These are phyloP conservation scores for Solenodon paradoxus DNA, from an alignment of 2,113 vertebrate species.

Conservation along the genomic window DNA sequence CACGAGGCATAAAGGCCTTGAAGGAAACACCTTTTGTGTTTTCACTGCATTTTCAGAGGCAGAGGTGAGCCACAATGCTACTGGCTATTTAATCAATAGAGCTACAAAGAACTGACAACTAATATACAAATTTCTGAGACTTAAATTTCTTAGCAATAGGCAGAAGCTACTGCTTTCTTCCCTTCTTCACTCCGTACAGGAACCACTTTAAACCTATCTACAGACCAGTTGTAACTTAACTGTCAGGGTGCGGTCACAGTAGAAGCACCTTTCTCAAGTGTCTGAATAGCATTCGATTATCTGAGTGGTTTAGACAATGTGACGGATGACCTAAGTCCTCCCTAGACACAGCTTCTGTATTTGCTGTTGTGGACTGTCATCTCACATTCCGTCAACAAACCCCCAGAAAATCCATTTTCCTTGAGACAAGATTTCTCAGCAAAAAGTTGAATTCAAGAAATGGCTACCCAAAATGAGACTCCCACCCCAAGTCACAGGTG, in stretches of 20 bases:
- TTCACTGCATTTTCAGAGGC: not conserved
- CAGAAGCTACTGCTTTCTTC: conserved; percentile 11
- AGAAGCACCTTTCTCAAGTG: conserved; percentile 23
- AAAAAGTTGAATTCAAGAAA: conserved; percentile 58
- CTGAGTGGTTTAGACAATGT: conserved; percentile 58
- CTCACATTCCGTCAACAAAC: conserved; percentile 60
- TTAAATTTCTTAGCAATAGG: not conserved
- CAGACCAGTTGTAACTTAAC: not conserved
- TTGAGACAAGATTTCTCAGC: conserved; percentile 73
- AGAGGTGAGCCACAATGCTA: conserved; percentile 39
- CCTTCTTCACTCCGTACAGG: not conserved
- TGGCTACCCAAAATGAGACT: conserved; percentile 62
- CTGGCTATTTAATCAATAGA: conserved; percentile 24
- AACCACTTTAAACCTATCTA: not conserved
- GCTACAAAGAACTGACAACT: not conserved
- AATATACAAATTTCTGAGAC: not conserved
- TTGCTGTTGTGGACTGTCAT: conserved; percentile 55
- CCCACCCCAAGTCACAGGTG: conserved; percentile 65
- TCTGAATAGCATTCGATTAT: not conserved
- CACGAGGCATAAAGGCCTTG: conserved; percentile 15
- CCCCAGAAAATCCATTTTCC: conserved; percentile 68
- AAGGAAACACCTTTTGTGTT: conserved; percentile 49
- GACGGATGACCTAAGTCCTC: conserved; percentile 40
- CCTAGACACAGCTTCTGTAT: conserved; percentile 40
- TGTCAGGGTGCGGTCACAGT: not conserved